These are phyloP conservation scores for Galerucella pusilla DNA, from an alignment of 2,888 invertebrate genomes.

Conservation along the genomic window DNA sequence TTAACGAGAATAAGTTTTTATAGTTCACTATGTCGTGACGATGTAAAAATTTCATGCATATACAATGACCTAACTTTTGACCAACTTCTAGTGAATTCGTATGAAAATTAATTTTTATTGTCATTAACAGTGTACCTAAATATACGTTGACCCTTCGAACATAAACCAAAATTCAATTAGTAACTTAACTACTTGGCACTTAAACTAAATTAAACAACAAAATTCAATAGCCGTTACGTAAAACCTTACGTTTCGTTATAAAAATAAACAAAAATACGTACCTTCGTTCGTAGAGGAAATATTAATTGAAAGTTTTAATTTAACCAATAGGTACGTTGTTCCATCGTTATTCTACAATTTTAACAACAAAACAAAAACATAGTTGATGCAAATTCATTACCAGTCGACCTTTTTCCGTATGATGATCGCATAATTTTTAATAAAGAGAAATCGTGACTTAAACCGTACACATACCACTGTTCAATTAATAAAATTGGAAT, in stretches of 20 bases:
- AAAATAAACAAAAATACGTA: conserved; percentile 17
- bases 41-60: no score
- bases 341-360: not conserved
- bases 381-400: conserved; percentile 12
- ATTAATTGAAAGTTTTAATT: conserved; percentile 23
- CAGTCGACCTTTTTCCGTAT: conserved; percentile 22
- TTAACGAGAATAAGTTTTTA: not conserved
- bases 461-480: not conserved
- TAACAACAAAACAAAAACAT: conserved; percentile 15
- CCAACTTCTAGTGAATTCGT: no score
- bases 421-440: conserved; percentile 30
- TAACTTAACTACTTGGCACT: conserved; percentile 8
- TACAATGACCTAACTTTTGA: no score
- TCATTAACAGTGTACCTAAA: not conserved
- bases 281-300: conserved; percentile 23
- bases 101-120: not conserved
- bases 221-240: not conserved
- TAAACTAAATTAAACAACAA: not conserved
- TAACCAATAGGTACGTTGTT: conserved; percentile 21
- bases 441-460: conserved; percentile 31
- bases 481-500: conserved; percentile 21
- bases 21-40: no score
- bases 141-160: not conserved
- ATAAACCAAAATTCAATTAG: not conserved
- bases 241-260: conserved; percentile 4